Percentiles rank a stretch among this genome's conserved stretches.
Conservation (phyloP, 1,140 invertebrate species). For the Geopemphigus sp. region DNA sequence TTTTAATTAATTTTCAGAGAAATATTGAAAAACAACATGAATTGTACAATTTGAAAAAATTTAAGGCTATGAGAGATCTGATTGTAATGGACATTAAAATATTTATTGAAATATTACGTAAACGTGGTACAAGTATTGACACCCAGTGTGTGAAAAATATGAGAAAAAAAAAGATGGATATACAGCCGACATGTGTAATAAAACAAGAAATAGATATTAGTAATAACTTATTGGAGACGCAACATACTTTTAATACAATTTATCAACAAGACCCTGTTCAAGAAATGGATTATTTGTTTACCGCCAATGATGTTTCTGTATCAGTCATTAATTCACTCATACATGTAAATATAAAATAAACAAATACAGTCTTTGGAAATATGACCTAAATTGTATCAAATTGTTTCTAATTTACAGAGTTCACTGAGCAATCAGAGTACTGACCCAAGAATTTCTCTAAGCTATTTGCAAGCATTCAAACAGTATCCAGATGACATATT, state of each 20-base stretch:
- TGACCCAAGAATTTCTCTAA: neutral
- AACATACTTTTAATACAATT: neutral
- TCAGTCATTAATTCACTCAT: slow-evolving; percentile 9
- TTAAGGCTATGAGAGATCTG: slow-evolving; percentile 12
- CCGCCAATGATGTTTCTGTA: neutral
- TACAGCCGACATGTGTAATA: neutral
- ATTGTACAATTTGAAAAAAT: slow-evolving; percentile 22
- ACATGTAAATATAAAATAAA: slow-evolving; percentile 1
- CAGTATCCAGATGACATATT: slow-evolving; percentile 14
- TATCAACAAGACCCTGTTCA: neutral
- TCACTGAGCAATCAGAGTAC: slow-evolving; percentile 12
- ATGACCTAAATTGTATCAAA: too few relatives aligned
- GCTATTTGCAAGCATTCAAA: slow-evolving; percentile 27
- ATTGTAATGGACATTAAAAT: slow-evolving; percentile 25
- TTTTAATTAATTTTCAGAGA: neutral
- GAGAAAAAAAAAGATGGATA: neutral
- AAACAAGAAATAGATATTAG: neutral
- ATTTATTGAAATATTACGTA: slow-evolving; percentile 3
- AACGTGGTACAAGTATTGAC: slow-evolving; percentile 15
- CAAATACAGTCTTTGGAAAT: too few relatives aligned
- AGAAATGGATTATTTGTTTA: slow-evolving; percentile 10
- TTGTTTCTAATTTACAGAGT: slow-evolving; percentile 1
- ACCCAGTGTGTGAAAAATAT: neutral
- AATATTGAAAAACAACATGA: slow-evolving; percentile 29
- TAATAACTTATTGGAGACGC: neutral